These are phyloP conservation scores for Felis catus DNA, from an alignment of 2,113 vertebrate genomes.

Conservation along the genomic window F.catus_Fca126_mat1.0 CM031421.1:9571001-9571500, in stretches of 20 bases:
- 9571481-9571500: background rate
- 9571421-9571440: background rate
- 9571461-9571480: background rate
- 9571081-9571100: background rate
- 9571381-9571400: background rate
- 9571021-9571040: background rate
- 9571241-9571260: background rate
- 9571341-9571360: background rate
- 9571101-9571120: background rate
- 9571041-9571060: slow-evolving; percentile 72
- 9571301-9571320: background rate
- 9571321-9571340: background rate
- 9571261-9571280: slow-evolving; percentile 7
- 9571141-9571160: background rate
- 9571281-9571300: background rate
- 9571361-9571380: background rate
- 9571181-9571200: background rate
- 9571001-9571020: background rate
- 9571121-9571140: background rate
- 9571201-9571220: background rate
- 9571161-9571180: background rate
- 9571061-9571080: background rate
- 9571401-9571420: background rate
- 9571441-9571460: background rate
- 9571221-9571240: background rate